Evolutionary conservation across 2,113 vertebrate genomes (phyloP).

Genomic region (Willisornis vidua): DNA sequence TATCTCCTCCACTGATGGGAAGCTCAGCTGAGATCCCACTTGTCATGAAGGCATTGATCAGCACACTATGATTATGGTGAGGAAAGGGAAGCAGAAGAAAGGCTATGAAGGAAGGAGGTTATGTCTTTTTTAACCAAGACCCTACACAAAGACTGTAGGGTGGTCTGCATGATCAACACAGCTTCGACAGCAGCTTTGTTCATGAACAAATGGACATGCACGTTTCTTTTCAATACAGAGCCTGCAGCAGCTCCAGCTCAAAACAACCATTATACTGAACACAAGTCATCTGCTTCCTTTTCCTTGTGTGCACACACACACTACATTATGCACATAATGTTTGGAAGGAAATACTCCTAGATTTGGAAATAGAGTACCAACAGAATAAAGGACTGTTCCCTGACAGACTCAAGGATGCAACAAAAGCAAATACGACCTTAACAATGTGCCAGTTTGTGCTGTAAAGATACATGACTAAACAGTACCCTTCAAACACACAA

Average conservation of each 20-base stretch:
- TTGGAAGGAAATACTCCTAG: neutral
- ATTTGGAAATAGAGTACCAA: constrained; percentile 3
- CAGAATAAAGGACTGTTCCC: neutral
- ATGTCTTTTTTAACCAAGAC: neutral
- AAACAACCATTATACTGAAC: neutral
- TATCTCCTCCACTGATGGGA: neutral
- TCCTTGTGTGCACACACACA: neutral
- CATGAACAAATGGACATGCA: neutral
- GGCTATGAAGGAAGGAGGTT: neutral
- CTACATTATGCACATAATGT: neutral
- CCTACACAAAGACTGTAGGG: neutral
- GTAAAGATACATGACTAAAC: neutral
- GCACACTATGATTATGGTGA: fast-evolving
- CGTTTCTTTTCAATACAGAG: neutral
- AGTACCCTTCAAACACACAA: neutral
- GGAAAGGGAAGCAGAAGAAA: neutral
- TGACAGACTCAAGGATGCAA: neutral
- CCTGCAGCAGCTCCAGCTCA: constrained; percentile 6
- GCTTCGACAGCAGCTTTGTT: neutral
- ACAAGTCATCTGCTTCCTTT: constrained; percentile 17
- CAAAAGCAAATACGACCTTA: constrained; percentile 21
- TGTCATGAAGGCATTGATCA: neutral
- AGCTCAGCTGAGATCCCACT: neutral
- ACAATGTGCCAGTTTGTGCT: neutral
- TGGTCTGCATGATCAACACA: neutral